phyloP scores from a whole-genome alignment of 2,888 invertebrate species.

The Pemphredon lugubris region DNA sequence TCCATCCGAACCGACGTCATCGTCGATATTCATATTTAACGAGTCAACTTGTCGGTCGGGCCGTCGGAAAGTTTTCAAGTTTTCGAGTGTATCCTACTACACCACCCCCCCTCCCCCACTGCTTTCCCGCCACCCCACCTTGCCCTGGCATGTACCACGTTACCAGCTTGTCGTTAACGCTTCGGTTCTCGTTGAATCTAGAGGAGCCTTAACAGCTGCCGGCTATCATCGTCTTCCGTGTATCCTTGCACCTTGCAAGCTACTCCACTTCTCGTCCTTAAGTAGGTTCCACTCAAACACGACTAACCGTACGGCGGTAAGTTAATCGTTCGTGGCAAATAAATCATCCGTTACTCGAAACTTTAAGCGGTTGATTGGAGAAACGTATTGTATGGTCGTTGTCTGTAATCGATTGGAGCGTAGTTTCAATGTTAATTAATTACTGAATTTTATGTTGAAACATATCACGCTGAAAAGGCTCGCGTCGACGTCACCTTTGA shows the following conservation, averaged over 20 bases:
- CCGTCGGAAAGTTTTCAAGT: conserved; percentile 52
- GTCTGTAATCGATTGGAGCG: too few species aligned
- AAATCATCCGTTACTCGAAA: background rate
- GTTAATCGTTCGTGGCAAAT: conserved; percentile 28
- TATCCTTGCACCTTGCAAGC: conserved; percentile 55
- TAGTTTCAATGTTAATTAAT: too few species aligned
- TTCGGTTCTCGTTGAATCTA: conserved; percentile 44
- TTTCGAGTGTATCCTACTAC: conserved; percentile 31
- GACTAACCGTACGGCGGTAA: background rate
- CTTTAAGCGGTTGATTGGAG: background rate
- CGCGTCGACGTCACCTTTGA: too few species aligned
- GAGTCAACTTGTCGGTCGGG: conserved; percentile 55
- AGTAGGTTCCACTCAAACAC: conserved; percentile 48
- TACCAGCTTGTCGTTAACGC: conserved; percentile 51
- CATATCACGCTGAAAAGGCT: too few species aligned
- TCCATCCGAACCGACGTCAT: conserved; percentile 12
- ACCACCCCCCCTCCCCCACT: background rate
- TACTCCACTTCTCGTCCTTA: conserved; percentile 42
- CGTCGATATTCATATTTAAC: conserved; percentile 50
- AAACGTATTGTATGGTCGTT: too few species aligned
- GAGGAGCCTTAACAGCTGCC: conserved; percentile 60
- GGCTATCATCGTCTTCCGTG: conserved; percentile 57
- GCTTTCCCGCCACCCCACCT: conserved; percentile 4
- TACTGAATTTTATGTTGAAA: too few species aligned
- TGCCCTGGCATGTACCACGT: conserved; percentile 22